Evolutionary conservation across 2,888 invertebrate species (phyloP).

Genomic region (Erebia aethiops): DNA sequence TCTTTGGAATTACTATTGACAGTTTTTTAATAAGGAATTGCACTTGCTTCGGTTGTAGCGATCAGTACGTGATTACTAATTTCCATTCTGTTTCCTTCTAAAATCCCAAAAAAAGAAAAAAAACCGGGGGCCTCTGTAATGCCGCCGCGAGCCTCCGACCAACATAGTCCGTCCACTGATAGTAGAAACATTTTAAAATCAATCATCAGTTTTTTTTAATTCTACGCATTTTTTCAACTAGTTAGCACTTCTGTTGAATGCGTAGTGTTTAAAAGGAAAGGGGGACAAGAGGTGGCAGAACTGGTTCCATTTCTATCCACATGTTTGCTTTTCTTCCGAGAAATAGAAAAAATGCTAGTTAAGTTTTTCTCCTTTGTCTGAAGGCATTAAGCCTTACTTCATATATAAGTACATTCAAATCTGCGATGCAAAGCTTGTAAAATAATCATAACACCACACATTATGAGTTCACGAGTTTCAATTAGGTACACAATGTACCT

Average conservation of each 20-base stretch:
- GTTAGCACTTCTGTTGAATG: conserved; percentile 33
- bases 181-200: neutral
- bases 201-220: conserved; percentile 16
- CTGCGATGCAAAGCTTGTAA: neutral
- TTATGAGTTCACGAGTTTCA: no score
- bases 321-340: conserved; percentile 34
- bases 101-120: no score
- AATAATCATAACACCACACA: neutral
- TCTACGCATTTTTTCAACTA: conserved; percentile 27
- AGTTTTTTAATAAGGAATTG: no score
- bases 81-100: no score
- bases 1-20: no score
- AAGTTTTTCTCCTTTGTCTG: conserved; percentile 20
- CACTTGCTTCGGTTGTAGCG: no score
- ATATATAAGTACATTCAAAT: neutral
- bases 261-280: conserved; percentile 38
- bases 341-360: conserved; percentile 25
- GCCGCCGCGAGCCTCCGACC: no score
- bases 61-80: no score
- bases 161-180: no score
- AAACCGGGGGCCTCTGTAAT: no score
- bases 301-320: conserved; percentile 37
- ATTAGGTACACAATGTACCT: no score
- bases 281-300: conserved; percentile 37
- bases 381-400: neutral